A percentile compares a stretch with the other conserved stretches of the same genome.
phyloP scores from a whole-genome alignment of 2,797 vertebrate species.

The Microctenopoma lineatum region DNA sequence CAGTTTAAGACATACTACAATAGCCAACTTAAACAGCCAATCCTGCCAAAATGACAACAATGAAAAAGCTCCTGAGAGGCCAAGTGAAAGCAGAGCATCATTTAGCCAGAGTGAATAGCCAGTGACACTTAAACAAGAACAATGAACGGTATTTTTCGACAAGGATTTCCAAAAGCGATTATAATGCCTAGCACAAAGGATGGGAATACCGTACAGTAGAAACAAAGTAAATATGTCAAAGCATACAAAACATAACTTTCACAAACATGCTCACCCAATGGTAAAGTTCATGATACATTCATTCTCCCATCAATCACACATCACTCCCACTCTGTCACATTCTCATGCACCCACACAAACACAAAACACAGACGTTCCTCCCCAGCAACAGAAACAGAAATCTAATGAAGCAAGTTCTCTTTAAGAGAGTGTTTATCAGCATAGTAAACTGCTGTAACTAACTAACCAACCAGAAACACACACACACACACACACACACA shows the following conservation, averaged over 20 bases:
- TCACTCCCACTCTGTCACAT: background rate
- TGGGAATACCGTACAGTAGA: background rate
- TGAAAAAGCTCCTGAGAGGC: background rate
- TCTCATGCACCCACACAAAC: constrained; percentile 1
- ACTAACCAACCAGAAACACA: constrained; percentile 30
- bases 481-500: constrained; percentile 28
- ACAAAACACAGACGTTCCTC: constrained; percentile 3
- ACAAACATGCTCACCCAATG: background rate
- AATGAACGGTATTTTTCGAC: constrained; percentile 25
- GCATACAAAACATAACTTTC: background rate
- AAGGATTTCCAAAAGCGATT: constrained; percentile 10
- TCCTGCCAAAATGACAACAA: constrained; percentile 14
- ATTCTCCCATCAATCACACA: constrained; percentile 8
- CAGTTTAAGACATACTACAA: background rate
- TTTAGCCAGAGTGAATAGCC: constrained; percentile 13
- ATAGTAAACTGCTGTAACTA: constrained; percentile 31
- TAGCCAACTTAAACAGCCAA: background rate
- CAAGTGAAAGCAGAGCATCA: background rate
- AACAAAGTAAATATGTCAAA: background rate
- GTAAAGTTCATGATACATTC: constrained; percentile 11
- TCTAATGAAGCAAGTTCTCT: constrained; percentile 40
- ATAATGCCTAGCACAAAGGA: constrained; percentile 17
- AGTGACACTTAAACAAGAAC: constrained; percentile 16
- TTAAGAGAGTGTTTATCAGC: constrained; percentile 49
- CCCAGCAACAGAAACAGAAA: constrained; percentile 16